Conservation (phyloP, 2,888 invertebrate species). For the Empis livida region DNA sequence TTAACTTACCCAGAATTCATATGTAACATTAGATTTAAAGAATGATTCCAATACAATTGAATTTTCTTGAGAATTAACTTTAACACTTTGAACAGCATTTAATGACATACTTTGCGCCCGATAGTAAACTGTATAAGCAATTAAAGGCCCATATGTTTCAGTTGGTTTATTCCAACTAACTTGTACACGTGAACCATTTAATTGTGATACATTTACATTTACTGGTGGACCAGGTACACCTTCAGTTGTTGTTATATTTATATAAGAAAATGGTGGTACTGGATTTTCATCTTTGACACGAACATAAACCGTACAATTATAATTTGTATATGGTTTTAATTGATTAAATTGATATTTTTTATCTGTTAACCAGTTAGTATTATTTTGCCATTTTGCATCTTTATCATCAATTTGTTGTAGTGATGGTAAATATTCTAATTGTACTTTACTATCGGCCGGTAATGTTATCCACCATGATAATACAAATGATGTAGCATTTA, state of each 20-base stretch:
- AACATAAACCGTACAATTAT: constrained; percentile 68
- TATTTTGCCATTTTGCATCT: constrained; percentile 45
- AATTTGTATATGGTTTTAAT: constrained; percentile 57
- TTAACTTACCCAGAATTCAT: constrained; percentile 18
- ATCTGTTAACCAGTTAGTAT: constrained; percentile 47
- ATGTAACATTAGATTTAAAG: constrained; percentile 17
- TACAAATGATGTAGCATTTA: constrained; percentile 48
- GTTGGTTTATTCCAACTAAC: constrained; percentile 57
- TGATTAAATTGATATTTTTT: constrained; percentile 46
- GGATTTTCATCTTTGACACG: constrained; percentile 39
- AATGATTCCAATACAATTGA: constrained; percentile 14
- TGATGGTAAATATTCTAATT: constrained; percentile 54
- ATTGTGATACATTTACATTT: constrained; percentile 49
- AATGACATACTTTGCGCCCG: constrained; percentile 50
- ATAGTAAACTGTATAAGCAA: constrained; percentile 50
- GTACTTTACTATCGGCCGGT: constrained; percentile 22
- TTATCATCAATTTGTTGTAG: constrained; percentile 37
- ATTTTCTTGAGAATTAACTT: constrained; percentile 12
- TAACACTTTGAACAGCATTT: constrained; percentile 17
- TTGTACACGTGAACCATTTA: constrained; percentile 49
- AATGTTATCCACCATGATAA: constrained; percentile 48
- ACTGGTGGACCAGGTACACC: constrained; percentile 58
- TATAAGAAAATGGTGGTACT: constrained; percentile 49
- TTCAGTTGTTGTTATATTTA: constrained; percentile 51
- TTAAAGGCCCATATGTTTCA: constrained; percentile 48